Conservation (phyloP, 2,113 vertebrate species). For the Pyxicephalus adspersus region DNA sequence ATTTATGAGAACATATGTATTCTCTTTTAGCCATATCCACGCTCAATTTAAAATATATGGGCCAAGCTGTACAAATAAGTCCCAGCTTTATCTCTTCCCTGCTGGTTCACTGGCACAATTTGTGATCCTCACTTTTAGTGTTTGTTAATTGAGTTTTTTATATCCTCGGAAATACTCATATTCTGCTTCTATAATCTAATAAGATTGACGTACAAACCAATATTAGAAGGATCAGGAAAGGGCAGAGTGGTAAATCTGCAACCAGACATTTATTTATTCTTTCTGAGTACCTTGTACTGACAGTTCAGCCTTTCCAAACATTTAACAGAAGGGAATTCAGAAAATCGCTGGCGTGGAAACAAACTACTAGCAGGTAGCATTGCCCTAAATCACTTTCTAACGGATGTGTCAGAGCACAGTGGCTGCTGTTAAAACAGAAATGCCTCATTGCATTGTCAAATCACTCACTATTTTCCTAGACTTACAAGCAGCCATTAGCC, state of each 20-base stretch:
- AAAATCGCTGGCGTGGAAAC: constrained; percentile 33
- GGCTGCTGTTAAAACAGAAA: constrained; percentile 13
- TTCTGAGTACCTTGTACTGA: constrained; percentile 16
- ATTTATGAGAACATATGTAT: no score
- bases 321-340: constrained; percentile 30
- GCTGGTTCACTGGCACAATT: no score
- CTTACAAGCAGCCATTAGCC: neutral
- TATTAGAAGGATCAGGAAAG: constrained; percentile 6
- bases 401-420: constrained; percentile 1
- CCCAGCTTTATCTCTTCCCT: no score
- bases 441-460: constrained; percentile 14
- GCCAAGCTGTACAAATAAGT: no score
- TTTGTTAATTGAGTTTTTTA: no score
- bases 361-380: neutral
- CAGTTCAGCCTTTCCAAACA: constrained; percentile 4
- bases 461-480: neutral
- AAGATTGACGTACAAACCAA: neutral
- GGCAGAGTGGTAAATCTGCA: neutral
- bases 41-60: no score
- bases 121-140: no score
- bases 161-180: no score
- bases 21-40: no score
- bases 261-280: neutral
- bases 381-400: constrained; percentile 28
- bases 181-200: no score